Percentiles rank a stretch among this genome's conserved stretches.
phyloP scores from a whole-genome alignment of 2,888 invertebrate species.

The Sesamia inferens region DNA sequence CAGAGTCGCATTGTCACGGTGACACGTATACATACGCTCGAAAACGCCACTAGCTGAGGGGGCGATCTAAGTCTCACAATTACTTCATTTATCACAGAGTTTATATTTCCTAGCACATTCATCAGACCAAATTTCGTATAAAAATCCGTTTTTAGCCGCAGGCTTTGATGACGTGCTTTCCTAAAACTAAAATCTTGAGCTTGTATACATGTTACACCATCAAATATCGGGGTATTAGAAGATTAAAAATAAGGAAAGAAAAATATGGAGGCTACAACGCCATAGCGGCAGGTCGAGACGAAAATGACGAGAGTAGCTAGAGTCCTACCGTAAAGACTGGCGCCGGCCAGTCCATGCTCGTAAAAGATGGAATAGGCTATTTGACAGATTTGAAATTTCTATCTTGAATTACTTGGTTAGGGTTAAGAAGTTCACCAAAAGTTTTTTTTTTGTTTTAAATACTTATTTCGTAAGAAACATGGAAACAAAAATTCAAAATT shows the following conservation, averaged over 20 bases:
- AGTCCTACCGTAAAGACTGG: no score
- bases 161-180: not conserved
- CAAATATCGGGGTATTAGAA: not conserved
- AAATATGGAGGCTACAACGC: no score
- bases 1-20: not conserved
- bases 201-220: not conserved
- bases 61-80: conserved; percentile 5
- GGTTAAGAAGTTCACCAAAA: no score
- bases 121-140: not conserved
- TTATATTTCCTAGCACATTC: conserved; percentile 18
- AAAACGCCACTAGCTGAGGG: not conserved
- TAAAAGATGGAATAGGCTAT: no score
- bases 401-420: no score
- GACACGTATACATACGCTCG: not conserved
- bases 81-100: conserved; percentile 32
- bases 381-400: no score
- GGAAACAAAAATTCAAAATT: no score
- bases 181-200: conserved; percentile 13
- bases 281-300: no score
- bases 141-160: not conserved
- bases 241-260: not conserved
- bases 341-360: no score
- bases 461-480: no score
- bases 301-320: no score
- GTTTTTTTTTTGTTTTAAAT: no score